A percentile compares a stretch with the other conserved stretches of the same genome.
Evolutionary conservation across 2,888 invertebrate genomes (phyloP).

Genomic region (Nebria salina): DNA sequence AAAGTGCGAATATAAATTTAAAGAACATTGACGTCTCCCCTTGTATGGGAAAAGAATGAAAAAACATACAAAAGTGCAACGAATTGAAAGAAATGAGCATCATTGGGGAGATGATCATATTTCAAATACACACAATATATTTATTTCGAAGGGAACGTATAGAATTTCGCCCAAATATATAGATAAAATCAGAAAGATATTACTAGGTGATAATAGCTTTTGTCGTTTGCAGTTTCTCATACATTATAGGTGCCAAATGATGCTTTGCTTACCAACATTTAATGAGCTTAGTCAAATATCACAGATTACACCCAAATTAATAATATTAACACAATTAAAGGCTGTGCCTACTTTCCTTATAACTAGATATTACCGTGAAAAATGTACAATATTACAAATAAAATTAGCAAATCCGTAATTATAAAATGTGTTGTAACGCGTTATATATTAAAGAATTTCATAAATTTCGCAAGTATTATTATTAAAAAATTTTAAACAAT

Average conservation of each 20-base stretch:
- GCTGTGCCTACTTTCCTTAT: too few species aligned
- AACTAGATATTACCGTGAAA: too few species aligned
- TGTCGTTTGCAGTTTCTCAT: background rate
- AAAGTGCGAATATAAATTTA: background rate
- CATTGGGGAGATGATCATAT: constrained; percentile 1
- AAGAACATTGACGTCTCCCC: background rate
- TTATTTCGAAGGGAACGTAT: background rate
- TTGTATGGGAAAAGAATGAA: background rate
- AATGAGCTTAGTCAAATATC: too few species aligned
- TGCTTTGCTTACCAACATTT: background rate
- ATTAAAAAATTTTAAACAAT: too few species aligned
- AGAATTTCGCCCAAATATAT: background rate
- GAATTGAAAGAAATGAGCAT: background rate
- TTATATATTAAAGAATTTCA: too few species aligned
- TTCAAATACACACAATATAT: background rate
- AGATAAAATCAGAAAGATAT: background rate
- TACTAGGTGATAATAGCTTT: background rate
- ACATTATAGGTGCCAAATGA: background rate
- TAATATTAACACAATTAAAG: too few species aligned
- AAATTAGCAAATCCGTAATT: too few species aligned
- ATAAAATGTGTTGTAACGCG: too few species aligned
- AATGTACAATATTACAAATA: too few species aligned
- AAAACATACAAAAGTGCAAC: background rate
- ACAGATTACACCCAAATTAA: too few species aligned
- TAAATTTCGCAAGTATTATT: too few species aligned